Evolutionary conservation across 2,888 invertebrate species (phyloP), one percentile per base, ranked within the genome.

Genomic region (Netelia inedita): DNA sequence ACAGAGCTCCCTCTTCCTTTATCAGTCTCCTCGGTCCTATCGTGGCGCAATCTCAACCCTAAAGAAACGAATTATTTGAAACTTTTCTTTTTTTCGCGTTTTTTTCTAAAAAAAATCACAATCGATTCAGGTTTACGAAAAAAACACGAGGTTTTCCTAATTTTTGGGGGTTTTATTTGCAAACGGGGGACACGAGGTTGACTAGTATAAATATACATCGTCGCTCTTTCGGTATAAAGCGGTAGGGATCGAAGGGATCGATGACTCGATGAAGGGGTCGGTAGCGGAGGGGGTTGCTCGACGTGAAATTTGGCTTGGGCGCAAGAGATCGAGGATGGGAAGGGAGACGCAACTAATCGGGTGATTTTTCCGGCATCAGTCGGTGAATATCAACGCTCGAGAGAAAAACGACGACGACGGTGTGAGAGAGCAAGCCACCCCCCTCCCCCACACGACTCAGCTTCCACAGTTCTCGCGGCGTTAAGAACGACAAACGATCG

Each of bases 401-500:
- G 61, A 65, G 21, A 28, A 55, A 55, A 72, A 43, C 16, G 14
- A 53, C 1, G 55, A 57, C 1, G 65, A 0, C 23, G 16, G 43
- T 41, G 19, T n/a, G 57, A 19, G 55, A 19, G 19, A 41, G 11
- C 57, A 23, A 23, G 35, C 6, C 35, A 5, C 35, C 35, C 35
- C 6, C 6, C 35, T 6, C 21, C 16, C 2, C 21, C 57, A 6
- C 19, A 19, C 16, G 8, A 8, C 57, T 57, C 55, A 16, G 19
- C 57, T 19, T n/a, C 19, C 19, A 9, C 16, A 57, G 57, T 57
- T 57, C 91, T 88, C 89, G 79, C 84, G 90, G 92, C 92, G 91
- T 91, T 93, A 93, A 93, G 93, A 92, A 93, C 93, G 93, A 93
- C 92, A 93, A 93, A 93, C 92, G 93, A 93, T 93, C 91, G 90